Evolutionary conservation across 2,113 vertebrate genomes (phyloP), one percentile per base, ranked within the genome.

Genomic region (Brachionichthys hirsutus): DNA sequence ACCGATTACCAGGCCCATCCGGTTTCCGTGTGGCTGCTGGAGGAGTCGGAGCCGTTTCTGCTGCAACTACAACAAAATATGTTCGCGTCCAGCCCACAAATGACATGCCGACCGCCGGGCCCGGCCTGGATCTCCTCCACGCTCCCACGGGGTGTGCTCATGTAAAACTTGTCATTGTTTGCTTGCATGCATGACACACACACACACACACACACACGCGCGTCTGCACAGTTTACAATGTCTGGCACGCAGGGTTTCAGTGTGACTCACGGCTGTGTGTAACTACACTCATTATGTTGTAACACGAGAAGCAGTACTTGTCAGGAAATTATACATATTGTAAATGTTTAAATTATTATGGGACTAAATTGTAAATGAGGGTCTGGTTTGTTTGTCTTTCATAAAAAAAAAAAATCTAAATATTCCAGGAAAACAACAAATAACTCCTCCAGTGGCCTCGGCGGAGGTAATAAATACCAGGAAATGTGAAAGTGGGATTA

Each of bases 71-170:
- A 38, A 40, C 62, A 55, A 20, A 81, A 58, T 70, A 78, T 65
- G 62, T 67, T 56, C 70, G 75, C 63, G 67, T 64, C 45, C 15
- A 18, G 18, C 43, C 58, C 59, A 17, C 75, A 80, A 75, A 81
- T 73, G 58, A 78, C 62, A 69, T 15, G 62, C 67, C 69, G 35
- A 4, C 1, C 48, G 62, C 56, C 34, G 10, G 22, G 45, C 52
- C 24, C 46, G 11, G 62, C 14, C 24, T 6, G 44, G 56, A 34
- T 45, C 42, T 55, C 22, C 22, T 47, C 53, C 53, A 52, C 36
- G 24, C 7, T 43, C 56, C 73, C 51, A 12, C 13, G 52, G 68
- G 68, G 71, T 63, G 74, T 61, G 62, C 56, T 73, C 47, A 36
- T 67, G 56, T 47, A 62, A 80, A 78, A 56, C 43, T 5, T 20